Evolutionary conservation across 2,888 invertebrate species (phyloP).

Genomic region (Dione juno): DNA sequence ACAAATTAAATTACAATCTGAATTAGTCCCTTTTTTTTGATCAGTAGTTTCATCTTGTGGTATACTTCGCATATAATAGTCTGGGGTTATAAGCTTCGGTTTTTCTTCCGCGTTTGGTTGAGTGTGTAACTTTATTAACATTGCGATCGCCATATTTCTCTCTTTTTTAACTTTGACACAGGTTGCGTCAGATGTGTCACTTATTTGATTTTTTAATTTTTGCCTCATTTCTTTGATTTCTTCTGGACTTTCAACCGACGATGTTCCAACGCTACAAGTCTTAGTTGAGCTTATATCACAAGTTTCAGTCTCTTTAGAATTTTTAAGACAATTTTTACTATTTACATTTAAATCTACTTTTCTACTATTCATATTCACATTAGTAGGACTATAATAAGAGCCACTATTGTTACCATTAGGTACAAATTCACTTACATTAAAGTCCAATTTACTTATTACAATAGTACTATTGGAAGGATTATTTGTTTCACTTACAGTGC

Average conservation of each 20-base stretch:
- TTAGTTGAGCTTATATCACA: constrained; percentile 27
- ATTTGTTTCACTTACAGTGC: constrained; percentile 9
- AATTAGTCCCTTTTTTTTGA: background rate
- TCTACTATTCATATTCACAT: background rate
- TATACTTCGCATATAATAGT: constrained; percentile 52
- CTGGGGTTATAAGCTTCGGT: constrained; percentile 58
- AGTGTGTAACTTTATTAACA: constrained; percentile 58
- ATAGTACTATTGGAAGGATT: constrained; percentile 25
- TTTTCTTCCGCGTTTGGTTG: constrained; percentile 33
- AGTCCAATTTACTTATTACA: constrained; percentile 62
- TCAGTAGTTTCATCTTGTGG: constrained; percentile 4
- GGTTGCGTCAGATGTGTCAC: constrained; percentile 49
- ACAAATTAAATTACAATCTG: background rate
- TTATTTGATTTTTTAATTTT: constrained; percentile 57
- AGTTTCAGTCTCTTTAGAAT: constrained; percentile 35
- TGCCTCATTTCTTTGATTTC: constrained; percentile 48
- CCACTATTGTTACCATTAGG: constrained; percentile 48
- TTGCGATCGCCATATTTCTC: constrained; percentile 64
- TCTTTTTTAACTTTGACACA: constrained; percentile 53
- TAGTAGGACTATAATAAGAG: background rate
- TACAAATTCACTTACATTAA: constrained; percentile 60
- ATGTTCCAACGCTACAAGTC: constrained; percentile 37
- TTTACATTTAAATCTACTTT: background rate
- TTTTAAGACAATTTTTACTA: constrained; percentile 2
- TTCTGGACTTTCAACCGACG: constrained; percentile 26